phyloP scores from a whole-genome alignment of 2,797 vertebrate genomes.

The Eulemur albifrons region DNA sequence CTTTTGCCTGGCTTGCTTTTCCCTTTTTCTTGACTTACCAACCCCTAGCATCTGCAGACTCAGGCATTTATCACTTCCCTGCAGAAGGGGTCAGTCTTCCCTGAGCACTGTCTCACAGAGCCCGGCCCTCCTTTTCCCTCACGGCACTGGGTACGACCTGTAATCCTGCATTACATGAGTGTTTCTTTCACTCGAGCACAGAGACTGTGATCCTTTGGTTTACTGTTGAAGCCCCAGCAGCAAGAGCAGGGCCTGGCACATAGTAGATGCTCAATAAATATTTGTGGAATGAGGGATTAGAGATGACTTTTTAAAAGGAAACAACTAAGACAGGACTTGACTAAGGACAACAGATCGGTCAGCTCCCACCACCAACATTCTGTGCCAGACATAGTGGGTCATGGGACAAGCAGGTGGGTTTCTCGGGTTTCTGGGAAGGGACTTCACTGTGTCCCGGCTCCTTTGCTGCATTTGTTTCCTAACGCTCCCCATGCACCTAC shows the following conservation, averaged over 20 bases:
- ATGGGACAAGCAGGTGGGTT: background rate
- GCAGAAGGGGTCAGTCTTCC: background rate
- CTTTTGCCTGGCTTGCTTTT: background rate
- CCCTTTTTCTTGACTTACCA: background rate
- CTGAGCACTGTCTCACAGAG: background rate
- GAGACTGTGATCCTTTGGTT: background rate
- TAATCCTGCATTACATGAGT: accelerated
- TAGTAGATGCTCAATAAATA: background rate
- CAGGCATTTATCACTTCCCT: background rate
- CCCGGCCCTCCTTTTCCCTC: background rate
- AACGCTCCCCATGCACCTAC: background rate
- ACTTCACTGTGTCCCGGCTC: background rate
- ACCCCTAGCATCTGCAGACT: background rate
- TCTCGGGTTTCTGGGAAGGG: background rate
- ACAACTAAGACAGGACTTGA: background rate
- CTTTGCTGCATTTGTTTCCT: background rate
- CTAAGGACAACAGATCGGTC: background rate
- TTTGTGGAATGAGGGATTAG: background rate
- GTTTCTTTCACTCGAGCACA: background rate
- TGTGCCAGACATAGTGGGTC: background rate
- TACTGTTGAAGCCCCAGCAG: background rate
- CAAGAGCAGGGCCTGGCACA: background rate
- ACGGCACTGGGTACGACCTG: accelerated
- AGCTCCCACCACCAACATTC: background rate
- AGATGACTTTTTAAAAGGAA: background rate